Conservation (phyloP, 2,888 invertebrate species). For the Phyllotreta striolata region DNA sequence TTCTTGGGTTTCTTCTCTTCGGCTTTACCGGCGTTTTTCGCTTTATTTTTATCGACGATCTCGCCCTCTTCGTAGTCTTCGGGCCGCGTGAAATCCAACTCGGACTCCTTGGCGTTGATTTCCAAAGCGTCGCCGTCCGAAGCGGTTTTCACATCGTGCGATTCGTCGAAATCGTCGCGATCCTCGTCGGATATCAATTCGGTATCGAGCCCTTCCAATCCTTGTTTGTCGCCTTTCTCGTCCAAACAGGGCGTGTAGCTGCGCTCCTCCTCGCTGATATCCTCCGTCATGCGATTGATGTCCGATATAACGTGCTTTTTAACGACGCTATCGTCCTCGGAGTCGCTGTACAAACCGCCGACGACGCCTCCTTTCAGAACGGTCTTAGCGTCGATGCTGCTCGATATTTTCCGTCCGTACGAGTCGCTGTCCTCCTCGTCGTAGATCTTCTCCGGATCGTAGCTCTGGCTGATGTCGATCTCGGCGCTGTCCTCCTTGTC, state of each 20-base stretch:
- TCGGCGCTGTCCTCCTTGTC: slow-evolving; percentile 17
- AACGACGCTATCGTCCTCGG: slow-evolving; percentile 57
- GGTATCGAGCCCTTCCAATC: slow-evolving; percentile 69
- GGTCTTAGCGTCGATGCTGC: slow-evolving; percentile 13
- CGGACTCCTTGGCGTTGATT: slow-evolving; percentile 61
- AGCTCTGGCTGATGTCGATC: slow-evolving; percentile 27
- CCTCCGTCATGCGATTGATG: slow-evolving; percentile 67
- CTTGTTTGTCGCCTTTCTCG: slow-evolving; percentile 64
- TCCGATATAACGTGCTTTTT: slow-evolving; percentile 55
- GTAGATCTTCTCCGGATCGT: slow-evolving; percentile 32
- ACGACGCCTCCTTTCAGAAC: slow-evolving; percentile 34
- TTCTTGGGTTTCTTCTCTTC: slow-evolving; percentile 35
- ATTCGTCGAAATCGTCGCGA: slow-evolving; percentile 71
- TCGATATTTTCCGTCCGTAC: slow-evolving; percentile 14
- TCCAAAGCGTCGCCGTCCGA: slow-evolving; percentile 61
- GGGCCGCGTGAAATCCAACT: slow-evolving; percentile 59
- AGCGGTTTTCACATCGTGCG: slow-evolving; percentile 58
- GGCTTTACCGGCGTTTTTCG: slow-evolving; percentile 35
- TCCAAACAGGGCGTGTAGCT: slow-evolving; percentile 79
- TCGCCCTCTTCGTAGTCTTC: slow-evolving; percentile 68
- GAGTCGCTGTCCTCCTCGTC: slow-evolving; percentile 18
- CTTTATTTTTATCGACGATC: slow-evolving; percentile 63
- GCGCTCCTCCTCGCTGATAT: slow-evolving; percentile 72
- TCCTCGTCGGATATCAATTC: slow-evolving; percentile 80
- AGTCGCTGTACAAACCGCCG: slow-evolving; percentile 57